phyloP scores from a whole-genome alignment of 2,797 vertebrate species.

The Neomorphus geoffroyi region DNA sequence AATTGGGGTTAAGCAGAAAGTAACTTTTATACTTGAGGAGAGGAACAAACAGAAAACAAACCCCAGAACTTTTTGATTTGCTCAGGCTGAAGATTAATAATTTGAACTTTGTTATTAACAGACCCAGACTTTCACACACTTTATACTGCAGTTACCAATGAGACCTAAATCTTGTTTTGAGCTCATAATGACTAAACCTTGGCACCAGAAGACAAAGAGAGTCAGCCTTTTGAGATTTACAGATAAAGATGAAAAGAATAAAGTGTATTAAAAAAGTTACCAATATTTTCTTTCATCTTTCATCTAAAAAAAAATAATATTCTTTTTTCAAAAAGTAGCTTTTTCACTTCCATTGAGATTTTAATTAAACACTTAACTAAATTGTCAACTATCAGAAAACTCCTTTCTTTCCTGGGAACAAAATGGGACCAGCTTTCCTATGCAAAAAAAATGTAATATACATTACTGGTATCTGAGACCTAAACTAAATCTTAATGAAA shows the following conservation, averaged over 20 bases:
- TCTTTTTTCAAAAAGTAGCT: not conserved
- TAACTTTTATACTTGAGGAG: fast-evolving
- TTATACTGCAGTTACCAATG: not conserved
- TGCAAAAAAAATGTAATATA: not conserved
- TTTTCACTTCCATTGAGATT: not conserved
- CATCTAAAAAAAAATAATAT: not conserved
- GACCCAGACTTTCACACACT: not conserved
- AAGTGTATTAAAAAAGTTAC: not conserved
- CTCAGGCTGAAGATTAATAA: not conserved
- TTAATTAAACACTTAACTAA: not conserved
- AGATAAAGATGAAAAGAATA: not conserved
- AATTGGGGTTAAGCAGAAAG: not conserved
- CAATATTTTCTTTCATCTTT: not conserved
- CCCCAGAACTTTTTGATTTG: not conserved
- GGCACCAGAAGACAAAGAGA: not conserved
- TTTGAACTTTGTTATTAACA: not conserved
- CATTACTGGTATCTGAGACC: not conserved
- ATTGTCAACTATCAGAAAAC: not conserved
- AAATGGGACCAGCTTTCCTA: not conserved
- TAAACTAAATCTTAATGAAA: not conserved
- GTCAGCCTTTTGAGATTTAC: not conserved
- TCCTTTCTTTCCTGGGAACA: not conserved
- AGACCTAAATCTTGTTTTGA: not conserved
- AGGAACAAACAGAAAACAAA: not conserved
- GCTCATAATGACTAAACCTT: not conserved